Conservation (phyloP, 2,113 vertebrate species). For the Sceloporus tristichus region DNA sequence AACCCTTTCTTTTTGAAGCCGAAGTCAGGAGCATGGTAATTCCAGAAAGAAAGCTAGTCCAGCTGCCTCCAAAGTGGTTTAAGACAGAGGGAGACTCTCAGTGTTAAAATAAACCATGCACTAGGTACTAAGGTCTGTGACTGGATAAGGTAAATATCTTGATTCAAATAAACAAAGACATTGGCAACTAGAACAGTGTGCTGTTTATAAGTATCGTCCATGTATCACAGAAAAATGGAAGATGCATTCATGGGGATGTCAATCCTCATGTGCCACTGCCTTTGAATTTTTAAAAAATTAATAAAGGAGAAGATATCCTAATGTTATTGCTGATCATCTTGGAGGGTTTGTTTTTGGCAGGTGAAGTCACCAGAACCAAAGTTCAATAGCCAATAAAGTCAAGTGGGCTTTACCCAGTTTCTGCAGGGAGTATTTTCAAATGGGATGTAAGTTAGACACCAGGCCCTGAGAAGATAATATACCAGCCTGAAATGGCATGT, state of each 20-base stretch:
- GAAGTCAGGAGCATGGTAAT: constrained; percentile 36
- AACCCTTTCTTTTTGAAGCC: constrained; percentile 44
- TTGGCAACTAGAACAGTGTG: constrained; percentile 49
- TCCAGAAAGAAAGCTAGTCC: constrained; percentile 30
- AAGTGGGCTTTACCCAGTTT: too few relatives aligned
- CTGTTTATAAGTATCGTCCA: constrained; percentile 44
- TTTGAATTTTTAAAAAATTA: neutral
- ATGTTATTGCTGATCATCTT: neutral
- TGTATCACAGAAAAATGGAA: neutral
- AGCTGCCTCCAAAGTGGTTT: constrained; percentile 45
- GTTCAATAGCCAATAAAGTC: neutral
- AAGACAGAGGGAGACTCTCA: neutral
- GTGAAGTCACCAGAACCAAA: neutral
- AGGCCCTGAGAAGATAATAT: neutral
- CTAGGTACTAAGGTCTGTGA: constrained; percentile 31
- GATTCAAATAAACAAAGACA: constrained; percentile 66
- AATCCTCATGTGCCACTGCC: neutral
- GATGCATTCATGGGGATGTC: neutral
- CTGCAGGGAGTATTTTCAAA: too few relatives aligned
- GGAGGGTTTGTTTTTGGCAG: constrained; percentile 1
- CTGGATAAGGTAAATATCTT: constrained; percentile 56
- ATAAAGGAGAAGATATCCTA: neutral
- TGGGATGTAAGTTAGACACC: too few relatives aligned
- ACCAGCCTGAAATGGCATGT: neutral
- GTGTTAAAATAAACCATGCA: constrained; percentile 17